These are phyloP conservation scores for Eumeta japonica DNA, from an alignment of 1,140 invertebrate species.

Conservation along the genomic window DNA sequence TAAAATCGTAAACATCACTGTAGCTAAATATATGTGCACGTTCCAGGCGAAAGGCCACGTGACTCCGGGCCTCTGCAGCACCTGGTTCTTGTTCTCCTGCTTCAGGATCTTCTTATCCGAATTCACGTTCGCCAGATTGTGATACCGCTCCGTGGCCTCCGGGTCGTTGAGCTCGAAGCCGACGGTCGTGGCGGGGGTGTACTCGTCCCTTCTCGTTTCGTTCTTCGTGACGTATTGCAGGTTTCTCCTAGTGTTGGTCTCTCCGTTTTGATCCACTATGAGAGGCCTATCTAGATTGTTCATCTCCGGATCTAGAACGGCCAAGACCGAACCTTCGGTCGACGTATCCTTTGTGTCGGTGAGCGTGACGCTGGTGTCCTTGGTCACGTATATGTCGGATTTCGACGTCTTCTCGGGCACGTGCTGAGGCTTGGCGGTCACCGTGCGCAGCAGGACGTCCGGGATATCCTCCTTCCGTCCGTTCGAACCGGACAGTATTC, in stretches of 20 bases:
- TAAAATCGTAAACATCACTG: constrained; percentile 76
- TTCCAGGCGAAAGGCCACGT: constrained; percentile 84
- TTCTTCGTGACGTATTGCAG: constrained; percentile 47
- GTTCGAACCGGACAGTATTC: constrained; percentile 78
- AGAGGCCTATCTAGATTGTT: constrained; percentile 55
- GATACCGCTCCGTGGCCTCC: constrained; percentile 53
- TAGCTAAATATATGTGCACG: constrained; percentile 82
- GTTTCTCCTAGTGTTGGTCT: constrained; percentile 54
- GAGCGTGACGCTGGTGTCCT: constrained; percentile 43
- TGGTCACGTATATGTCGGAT: constrained; percentile 41
- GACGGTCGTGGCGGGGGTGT: constrained; percentile 41
- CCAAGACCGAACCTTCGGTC: constrained; percentile 47
- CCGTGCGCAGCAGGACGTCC: constrained; percentile 67
- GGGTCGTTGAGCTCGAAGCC: constrained; percentile 49
- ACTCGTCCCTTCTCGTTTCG: constrained; percentile 36
- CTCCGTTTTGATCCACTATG: constrained; percentile 48
- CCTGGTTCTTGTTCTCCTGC: constrained; percentile 39
- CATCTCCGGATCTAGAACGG: constrained; percentile 55
- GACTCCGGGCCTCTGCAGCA: constrained; percentile 39
- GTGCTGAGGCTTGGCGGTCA: constrained; percentile 63
- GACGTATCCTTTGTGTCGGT: constrained; percentile 43
- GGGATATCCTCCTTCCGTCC: constrained; percentile 77
- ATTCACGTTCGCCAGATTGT: constrained; percentile 53
- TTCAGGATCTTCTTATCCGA: constrained; percentile 48
- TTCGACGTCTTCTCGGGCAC: constrained; percentile 44